Evolutionary conservation across 2,797 vertebrate species (phyloP).

Genomic region (Anguilla marmorata): DNA sequence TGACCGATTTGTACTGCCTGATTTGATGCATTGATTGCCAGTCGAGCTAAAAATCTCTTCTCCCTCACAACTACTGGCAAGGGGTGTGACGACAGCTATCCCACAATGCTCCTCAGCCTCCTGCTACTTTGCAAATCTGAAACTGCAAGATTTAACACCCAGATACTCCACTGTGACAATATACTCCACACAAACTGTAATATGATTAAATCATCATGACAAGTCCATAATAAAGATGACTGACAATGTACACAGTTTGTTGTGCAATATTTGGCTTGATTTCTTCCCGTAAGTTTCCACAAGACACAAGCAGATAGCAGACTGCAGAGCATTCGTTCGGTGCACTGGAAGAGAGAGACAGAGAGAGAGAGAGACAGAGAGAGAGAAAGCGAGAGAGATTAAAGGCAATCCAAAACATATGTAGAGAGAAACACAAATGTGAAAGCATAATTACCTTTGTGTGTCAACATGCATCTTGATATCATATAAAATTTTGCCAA

Average conservation of each 20-base stretch:
- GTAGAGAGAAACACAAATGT: not conserved
- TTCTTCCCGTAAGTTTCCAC: constrained; percentile 53
- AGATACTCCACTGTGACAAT: not conserved
- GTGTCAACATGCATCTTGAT: not conserved
- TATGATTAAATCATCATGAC: constrained; percentile 26
- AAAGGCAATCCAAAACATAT: constrained; percentile 8
- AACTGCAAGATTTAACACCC: not conserved
- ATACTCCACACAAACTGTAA: constrained; percentile 3
- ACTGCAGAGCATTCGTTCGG: constrained; percentile 58
- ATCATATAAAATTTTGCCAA: constrained; percentile 20
- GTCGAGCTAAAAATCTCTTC: not conserved
- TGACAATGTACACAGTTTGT: constrained; percentile 43
- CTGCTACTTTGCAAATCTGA: not conserved
- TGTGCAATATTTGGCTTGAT: constrained; percentile 55
- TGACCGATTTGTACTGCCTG: not conserved
- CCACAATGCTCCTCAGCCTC: not conserved
- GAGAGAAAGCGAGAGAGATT: constrained; percentile 43
- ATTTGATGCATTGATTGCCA: not conserved
- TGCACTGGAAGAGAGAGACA: constrained; percentile 50
- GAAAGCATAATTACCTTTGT: not conserved
- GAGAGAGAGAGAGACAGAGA: constrained; percentile 48
- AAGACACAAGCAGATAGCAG: constrained; percentile 62
- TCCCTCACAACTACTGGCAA: not conserved
- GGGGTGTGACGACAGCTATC: not conserved
- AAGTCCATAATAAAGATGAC: not conserved